A percentile compares a stretch with the other conserved stretches of the same genome.
Evolutionary conservation across 92 coral and sea anemone species (phyloP).

Genomic region (Porites cylindrica): DNA sequence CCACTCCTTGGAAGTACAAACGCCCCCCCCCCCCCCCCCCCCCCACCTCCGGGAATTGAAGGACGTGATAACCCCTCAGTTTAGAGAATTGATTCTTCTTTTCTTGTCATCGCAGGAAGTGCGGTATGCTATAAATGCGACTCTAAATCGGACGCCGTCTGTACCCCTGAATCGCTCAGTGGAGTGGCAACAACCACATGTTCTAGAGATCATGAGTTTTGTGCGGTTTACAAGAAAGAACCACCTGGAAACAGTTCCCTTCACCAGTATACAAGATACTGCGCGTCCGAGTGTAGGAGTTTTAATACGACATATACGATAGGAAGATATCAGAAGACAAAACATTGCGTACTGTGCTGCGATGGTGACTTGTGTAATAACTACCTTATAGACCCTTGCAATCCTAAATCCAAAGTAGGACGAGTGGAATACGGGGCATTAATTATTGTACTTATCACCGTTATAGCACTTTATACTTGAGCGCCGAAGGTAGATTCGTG

Average conservation of each 20-base stretch:
- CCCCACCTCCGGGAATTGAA: background rate
- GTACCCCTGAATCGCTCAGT: slow-evolving; percentile 16
- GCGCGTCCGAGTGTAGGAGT: slow-evolving; percentile 9
- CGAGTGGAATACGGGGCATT: background rate
- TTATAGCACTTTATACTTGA: background rate
- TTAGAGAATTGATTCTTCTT: background rate
- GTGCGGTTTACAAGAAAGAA: slow-evolving; percentile 27
- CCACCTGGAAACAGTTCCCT: slow-evolving; percentile 21
- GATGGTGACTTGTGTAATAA: slow-evolving; percentile 52
- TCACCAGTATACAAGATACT: slow-evolving; percentile 37
- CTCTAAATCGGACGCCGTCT: background rate
- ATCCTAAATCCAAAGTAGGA: slow-evolving; percentile 23
- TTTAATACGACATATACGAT: slow-evolving; percentile 1
- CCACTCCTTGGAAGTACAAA: too few species aligned
- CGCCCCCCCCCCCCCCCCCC: background rate
- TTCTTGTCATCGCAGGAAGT: slow-evolving; percentile 20
- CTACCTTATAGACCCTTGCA: slow-evolving; percentile 52
- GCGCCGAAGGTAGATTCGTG: background rate
- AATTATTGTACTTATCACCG: background rate
- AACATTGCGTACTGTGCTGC: slow-evolving; percentile 63
- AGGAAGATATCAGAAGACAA: slow-evolving; percentile 11
- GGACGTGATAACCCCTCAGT: background rate
- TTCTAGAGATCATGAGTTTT: background rate
- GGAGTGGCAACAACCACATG: background rate
- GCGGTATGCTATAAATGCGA: slow-evolving; percentile 32